These are phyloP conservation scores for Eremophila alpestris DNA, from an alignment of 2,797 vertebrate species.

Conservation along the genomic window DNA sequence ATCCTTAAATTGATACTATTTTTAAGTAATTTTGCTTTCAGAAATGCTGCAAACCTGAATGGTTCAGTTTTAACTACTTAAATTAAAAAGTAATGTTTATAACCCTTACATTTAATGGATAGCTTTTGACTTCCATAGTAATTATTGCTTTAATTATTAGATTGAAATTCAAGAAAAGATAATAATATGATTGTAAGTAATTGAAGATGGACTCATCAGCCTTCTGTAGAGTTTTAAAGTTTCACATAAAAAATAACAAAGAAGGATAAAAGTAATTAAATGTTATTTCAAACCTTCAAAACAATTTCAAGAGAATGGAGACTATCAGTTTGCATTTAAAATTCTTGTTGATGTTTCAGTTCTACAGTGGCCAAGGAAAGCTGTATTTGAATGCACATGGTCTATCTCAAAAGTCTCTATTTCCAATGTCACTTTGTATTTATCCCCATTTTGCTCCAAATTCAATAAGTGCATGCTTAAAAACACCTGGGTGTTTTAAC, in stretches of 20 bases:
- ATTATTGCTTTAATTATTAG: neutral
- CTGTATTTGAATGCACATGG: neutral
- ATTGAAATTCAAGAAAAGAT: neutral
- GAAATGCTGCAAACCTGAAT: neutral
- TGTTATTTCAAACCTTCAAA: neutral
- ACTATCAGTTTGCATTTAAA: neutral
- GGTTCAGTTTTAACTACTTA: neutral
- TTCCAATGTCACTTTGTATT: neutral
- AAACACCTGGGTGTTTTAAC: no score
- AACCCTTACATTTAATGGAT: accelerated
- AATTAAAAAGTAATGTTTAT: neutral
- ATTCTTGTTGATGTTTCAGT: neutral
- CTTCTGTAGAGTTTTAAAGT: neutral
- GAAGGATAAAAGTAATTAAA: neutral
- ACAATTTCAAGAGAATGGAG: neutral
- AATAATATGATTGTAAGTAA: neutral
- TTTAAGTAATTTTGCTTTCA: neutral
- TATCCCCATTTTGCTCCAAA: neutral
- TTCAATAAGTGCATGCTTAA: neutral
- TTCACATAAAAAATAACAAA: neutral
- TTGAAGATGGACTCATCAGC: neutral
- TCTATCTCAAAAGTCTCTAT: neutral
- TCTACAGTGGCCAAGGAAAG: neutral
- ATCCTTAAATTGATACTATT: neutral
- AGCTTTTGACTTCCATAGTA: neutral